Percentiles rank a stretch among this genome's conserved stretches.
These are phyloP conservation scores for Arctopsyche grandis DNA, from an alignment of 1,140 invertebrate genomes.

Conservation along the genomic window DNA sequence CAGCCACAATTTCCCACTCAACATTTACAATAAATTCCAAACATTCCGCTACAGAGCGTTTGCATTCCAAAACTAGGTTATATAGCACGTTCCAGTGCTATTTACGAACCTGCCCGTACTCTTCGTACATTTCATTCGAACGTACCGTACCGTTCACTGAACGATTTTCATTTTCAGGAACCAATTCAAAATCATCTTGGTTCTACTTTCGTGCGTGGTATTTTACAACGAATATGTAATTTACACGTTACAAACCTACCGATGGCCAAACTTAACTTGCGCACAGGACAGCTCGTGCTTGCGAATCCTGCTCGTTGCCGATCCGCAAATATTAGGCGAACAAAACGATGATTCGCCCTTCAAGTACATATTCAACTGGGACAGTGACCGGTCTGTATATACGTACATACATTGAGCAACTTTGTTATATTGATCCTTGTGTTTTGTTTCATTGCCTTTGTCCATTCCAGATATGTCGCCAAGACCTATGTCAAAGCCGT, in stretches of 20 bases:
- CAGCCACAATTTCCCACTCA: no score
- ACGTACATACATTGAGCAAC: neutral
- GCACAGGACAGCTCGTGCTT: constrained; percentile 67
- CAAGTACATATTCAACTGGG: constrained; percentile 74
- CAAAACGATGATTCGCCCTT: constrained; percentile 72
- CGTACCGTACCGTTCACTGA: no score
- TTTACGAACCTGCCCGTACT: no score
- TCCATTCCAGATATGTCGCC: constrained; percentile 75
- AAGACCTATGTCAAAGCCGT: constrained; percentile 81
- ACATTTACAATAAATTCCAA: no score
- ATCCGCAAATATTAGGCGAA: constrained; percentile 90
- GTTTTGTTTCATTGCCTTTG: neutral
- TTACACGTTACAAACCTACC: constrained; percentile 67
- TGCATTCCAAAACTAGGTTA: no score
- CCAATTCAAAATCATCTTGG: no score
- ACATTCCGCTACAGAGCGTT: no score
- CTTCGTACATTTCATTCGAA: no score
- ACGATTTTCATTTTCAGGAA: no score
- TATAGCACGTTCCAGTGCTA: no score
- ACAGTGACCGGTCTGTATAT: constrained; percentile 78
- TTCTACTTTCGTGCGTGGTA: constrained; percentile 51
- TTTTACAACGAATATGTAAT: constrained; percentile 70
- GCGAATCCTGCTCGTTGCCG: constrained; percentile 85
- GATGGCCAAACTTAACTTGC: constrained; percentile 69
- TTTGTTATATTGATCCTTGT: no score